phyloP scores from a whole-genome alignment of 1,140 invertebrate genomes.

The Drosophila punjabiensis region DNA sequence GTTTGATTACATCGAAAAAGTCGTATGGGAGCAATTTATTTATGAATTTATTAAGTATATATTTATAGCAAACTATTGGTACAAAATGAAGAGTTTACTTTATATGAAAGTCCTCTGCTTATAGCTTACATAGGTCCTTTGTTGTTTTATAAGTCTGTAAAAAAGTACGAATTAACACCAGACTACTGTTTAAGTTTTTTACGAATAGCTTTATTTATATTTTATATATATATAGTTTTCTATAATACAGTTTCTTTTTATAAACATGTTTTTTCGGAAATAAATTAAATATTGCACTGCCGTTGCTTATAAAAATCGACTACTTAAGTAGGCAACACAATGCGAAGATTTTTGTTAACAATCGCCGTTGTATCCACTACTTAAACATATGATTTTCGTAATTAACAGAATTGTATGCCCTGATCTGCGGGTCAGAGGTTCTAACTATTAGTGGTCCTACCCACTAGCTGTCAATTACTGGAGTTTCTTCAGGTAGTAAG shows the following conservation, averaged over 20 bases:
- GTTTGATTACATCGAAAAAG: too few relatives aligned
- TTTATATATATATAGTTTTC: too few relatives aligned
- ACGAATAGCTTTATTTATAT: not conserved
- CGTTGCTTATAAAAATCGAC: conserved; percentile 36
- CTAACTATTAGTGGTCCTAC: not conserved
- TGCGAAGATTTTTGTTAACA: conserved; percentile 25
- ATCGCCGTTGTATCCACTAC: conserved; percentile 78
- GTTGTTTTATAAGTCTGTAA: not conserved
- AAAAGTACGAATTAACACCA: not conserved
- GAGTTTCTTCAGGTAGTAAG: conserved; percentile 60
- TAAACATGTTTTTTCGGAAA: not conserved
- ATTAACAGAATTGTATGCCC: not conserved
- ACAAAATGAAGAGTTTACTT: too few relatives aligned
- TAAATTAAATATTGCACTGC: not conserved
- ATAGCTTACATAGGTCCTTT: too few relatives aligned
- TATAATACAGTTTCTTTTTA: not conserved
- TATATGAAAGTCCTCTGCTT: too few relatives aligned
- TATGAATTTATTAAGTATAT: too few relatives aligned
- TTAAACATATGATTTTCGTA: conserved; percentile 56
- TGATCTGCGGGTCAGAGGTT: not conserved
- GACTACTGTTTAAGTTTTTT: not conserved
- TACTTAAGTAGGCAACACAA: conserved; percentile 69
- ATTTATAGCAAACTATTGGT: too few relatives aligned
- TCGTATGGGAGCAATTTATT: too few relatives aligned
- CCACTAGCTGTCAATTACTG: not conserved